These are phyloP conservation scores for Nothoprocta pentlandii DNA, from an alignment of 2,113 vertebrate genomes.

Conservation along the genomic window DNA sequence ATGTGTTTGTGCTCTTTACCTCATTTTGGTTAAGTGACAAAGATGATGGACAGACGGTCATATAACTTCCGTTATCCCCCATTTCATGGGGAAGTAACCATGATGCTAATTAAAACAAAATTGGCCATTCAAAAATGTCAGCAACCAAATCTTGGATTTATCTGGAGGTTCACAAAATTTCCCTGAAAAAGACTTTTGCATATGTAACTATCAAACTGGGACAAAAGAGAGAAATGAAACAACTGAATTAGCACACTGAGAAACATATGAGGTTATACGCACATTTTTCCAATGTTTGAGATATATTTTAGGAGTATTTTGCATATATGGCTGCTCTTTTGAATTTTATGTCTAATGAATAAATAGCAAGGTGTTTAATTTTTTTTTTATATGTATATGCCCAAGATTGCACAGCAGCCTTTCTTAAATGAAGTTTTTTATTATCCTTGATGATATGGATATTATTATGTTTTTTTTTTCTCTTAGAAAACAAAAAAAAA, in stretches of 20 bases:
- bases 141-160: not conserved
- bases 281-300: not conserved
- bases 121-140: not conserved
- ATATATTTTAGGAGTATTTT: not conserved
- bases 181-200: not conserved
- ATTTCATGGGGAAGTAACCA: not conserved
- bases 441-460: accelerated
- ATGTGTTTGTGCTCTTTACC: not conserved
- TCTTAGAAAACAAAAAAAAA: not conserved
- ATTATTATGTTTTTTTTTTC: not conserved
- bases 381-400: not conserved
- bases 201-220: slow-evolving; percentile 41
- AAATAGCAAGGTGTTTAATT: not conserved
- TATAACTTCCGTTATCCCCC: not conserved
- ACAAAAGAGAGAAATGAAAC: slow-evolving; percentile 43
- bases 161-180: slow-evolving; percentile 26
- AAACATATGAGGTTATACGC: slow-evolving; percentile 29
- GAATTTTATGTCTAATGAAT: not conserved
- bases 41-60: not conserved
- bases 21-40: not conserved
- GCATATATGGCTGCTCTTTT: slow-evolving; percentile 12
- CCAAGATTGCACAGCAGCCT: not conserved
- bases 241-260: slow-evolving; percentile 33
- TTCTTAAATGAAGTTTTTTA: not conserved
- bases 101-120: not conserved